A percentile compares a stretch with the other conserved stretches of the same genome.
These are phyloP conservation scores for cattle (Bos taurus) DNA, from an alignment of 2,113 vertebrate species.

Conservation along the genomic window ARS-UCD2.0 NC_037329.1:43750001-43750500, in stretches of 20 bases:
- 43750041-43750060: neutral
- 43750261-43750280: conserved; percentile 15
- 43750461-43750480: no score
- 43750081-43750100: neutral
- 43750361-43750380: neutral
- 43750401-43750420: neutral
- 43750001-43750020: conserved; percentile 3
- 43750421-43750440: neutral
- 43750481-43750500: neutral
- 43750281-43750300: neutral
- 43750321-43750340: neutral
- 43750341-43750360: conserved; percentile 51
- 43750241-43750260: neutral
- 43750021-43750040: neutral
- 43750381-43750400: neutral
- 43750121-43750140: neutral
- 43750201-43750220: neutral
- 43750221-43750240: neutral
- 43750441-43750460: neutral
- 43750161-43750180: neutral
- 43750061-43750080: neutral
- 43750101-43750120: neutral
- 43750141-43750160: neutral
- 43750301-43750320: neutral
- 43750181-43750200: conserved; percentile 30